Base-by-base conservation (phyloP, 2,113 vertebrate genomes). In the Anser brachyrhynchus region DNA sequence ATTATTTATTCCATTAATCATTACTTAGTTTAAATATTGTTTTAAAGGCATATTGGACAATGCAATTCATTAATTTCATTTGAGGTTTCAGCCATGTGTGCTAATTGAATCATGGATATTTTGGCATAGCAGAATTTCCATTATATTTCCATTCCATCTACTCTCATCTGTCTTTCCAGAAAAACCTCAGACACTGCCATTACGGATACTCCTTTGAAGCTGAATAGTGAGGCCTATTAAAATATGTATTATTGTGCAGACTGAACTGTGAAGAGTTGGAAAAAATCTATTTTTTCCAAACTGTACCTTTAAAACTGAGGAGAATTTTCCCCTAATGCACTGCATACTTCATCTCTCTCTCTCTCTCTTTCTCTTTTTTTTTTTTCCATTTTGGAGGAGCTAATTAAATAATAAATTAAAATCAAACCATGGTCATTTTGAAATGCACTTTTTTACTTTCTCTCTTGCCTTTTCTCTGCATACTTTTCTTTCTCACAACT, bases 1-100 rank as follows among this genome's bases (percentile, higher is more conserved):
- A 93, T 97, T 97, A 97, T 97, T 97, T 97, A 92, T 92, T 95
- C 69, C 16, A 82, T 96, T 97, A 93, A 96, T 96, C 91, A 95
- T 89, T 43, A 81, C 22, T 25, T 95, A 1, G 54, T 94, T 97
- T 95, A 95, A 97, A 93, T 92, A 84, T 89, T 94, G 95, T 82
- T 97, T 96, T 93, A 97, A 95, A 97, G 74, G 51, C 89, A 82
- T 95, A 96, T 84, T 97, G 94, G 91, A 94, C 92, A 92, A 84
- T 87, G 79, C 67, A 76, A 96, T 87, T 96, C 95, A 97, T 96
- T 97, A 97, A 95, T 95, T 96, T 96, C 54, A 89, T 82, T 90
- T 94, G 70, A 92, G 52, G 75, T 84, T 90, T 91, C 95, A 96
- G 65, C 92, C 87, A 62, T 95, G 92, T 95, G 84, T 97, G 86